Base-by-base conservation (phyloP, 2,888 invertebrate genomes). In the Nysson spinosus region DNA sequence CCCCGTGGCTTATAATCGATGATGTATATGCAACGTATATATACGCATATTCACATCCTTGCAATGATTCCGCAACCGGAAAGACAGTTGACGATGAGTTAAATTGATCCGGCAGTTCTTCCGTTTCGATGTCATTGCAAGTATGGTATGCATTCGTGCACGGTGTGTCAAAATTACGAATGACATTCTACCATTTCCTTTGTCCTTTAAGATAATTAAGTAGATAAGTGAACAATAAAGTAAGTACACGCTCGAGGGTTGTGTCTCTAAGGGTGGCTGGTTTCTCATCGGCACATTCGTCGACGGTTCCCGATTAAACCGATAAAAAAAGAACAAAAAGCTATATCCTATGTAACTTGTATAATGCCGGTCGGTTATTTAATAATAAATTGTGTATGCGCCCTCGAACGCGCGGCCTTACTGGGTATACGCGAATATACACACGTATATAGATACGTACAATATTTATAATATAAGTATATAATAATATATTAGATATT, bases 401-500 rank as follows among this genome's bases (percentile, higher is more conserved):
- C 37, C 67, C 61, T 52, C 65, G 55, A 65, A 65, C 50, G 67
- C 54, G 52, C 32, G 20, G n/a, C 30, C 49, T 24, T 40, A 44
- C 20, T 46, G 32, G 12, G 56, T 58, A 61, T 26, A 69, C 75
- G 72, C 78, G 77, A 75, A 80, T 75, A 79, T 77, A 80, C 75
- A 61, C 79, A 77, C 58, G 60, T 47, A 52, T 50, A 50, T 61
- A 51, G 32, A 46, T 34, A 47, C 42, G 22, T 57, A 55, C 66
- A 67, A 64, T 76, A 64, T 69, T 62, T 74, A 72, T 70, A 70
- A 70, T 64, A 52, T 62, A 47, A 52, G 73, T 67, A 60, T 60
- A 42, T 64, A 52, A 74, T 69, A 73, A 81, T 81, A 82, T 78
- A 82, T 81, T 82, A 81, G 72, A 78, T 80, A 82, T 77, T 80